Evolutionary conservation across 2,888 invertebrate species (phyloP), one percentile per base, ranked within the genome.

Genomic region (Eupithecia subumbrata): DNA sequence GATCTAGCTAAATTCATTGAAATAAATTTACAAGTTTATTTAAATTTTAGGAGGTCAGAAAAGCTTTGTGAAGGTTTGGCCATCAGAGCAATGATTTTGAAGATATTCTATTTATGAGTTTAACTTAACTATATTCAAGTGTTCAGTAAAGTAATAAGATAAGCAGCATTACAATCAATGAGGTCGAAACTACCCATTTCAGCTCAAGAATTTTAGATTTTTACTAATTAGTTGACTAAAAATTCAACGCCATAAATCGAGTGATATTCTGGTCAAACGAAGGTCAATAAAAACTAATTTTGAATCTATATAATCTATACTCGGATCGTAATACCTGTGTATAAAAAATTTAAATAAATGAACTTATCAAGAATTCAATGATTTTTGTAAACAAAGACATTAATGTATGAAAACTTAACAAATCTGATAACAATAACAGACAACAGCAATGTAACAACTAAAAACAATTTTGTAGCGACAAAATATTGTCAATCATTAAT

Each of bases 41-140:
- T 43, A 66, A 25, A 71, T 66, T 22, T 14, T 25, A 11, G 43
- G 66, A 72, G 77, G 74, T 60, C 71, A 74, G 72, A 25, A 1
- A 9, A 11, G 11, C 18, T 64, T 34, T 34, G 18, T 34, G 14
- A 56, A 56, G 60, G 60, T 60, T 60, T 60, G 5, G 60, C 14
- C 25, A 60, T 60, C 14, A 60, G 60, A 12, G 60, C 12, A 60
- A 60, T 60, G 25, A 25, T 22, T 25, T 60, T 60, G 12, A 8
- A 12, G 25, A 60, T 12, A 56, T 56, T 60, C 1, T 60, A 14
- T 25, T 25, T 25, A 5, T 5, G 25, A 56, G 22, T 56, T 56
- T 56, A n/a, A 52, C 52, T n/a, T 52, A 56, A n/a, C n/a, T 22
- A 12, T 22, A 22, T 22, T 56, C 40, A 40, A 40, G 40, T 40